Evolutionary conservation across 2,113 vertebrate genomes (phyloP).

Genomic region (Callaeas wilsoni): DNA sequence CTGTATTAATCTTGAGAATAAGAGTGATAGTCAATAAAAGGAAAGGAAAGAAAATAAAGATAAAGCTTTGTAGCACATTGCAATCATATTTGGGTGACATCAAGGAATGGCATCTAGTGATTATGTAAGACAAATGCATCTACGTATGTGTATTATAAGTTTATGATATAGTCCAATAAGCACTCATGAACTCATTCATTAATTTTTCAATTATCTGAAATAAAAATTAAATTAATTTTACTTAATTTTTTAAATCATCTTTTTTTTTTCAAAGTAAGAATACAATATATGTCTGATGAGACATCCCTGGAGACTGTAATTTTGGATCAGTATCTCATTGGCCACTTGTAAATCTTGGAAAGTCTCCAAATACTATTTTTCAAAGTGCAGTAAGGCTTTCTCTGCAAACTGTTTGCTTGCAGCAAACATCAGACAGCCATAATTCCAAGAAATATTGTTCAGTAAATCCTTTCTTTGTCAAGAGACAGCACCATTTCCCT

Average conservation of each 20-base stretch:
- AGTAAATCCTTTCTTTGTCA: not conserved
- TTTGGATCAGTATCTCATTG: not conserved
- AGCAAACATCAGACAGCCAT: not conserved
- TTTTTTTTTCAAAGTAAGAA: not conserved
- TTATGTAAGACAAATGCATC: not conserved
- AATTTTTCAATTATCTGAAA: not conserved
- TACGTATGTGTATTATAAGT: accelerated
- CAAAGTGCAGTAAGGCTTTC: not conserved
- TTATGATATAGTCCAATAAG: not conserved
- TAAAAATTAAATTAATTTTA: not conserved
- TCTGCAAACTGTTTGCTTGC: not conserved
- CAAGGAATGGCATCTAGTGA: not conserved
- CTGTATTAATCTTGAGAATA: not conserved
- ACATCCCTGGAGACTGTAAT: not conserved
- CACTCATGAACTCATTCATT: not conserved
- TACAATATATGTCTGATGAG: not conserved
- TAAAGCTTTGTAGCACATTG: not conserved
- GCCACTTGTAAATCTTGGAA: not conserved
- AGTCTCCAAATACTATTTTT: not conserved
- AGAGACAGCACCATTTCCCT: not conserved
- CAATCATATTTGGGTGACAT: not conserved
- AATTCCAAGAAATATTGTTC: not conserved
- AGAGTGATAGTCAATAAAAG: not conserved
- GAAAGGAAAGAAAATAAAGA: not conserved
- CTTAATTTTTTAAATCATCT: accelerated